A percentile compares a stretch with the other conserved stretches of the same genome.
These are phyloP conservation scores for Strigamia transsilvanica DNA, from an alignment of 2,888 invertebrate species.

Conservation along the genomic window DNA sequence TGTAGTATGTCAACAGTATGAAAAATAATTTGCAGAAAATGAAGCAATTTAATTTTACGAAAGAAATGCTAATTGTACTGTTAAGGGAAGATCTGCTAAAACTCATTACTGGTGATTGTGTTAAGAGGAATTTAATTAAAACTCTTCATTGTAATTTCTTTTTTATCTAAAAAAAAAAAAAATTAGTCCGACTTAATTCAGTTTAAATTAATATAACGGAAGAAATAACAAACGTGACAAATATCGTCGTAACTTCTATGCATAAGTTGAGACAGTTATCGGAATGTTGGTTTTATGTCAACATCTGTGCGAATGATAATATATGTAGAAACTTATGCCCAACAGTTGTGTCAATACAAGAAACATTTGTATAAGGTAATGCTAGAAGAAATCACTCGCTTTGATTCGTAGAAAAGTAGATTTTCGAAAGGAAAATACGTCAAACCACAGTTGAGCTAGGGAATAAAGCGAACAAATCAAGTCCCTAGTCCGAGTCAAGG, in stretches of 20 bases:
- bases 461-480: constrained; percentile 37
- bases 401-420: neutral
- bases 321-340: neutral
- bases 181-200: neutral
- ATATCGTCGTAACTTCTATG: neutral
- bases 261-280: neutral
- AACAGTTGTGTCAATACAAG: neutral
- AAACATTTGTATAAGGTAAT: neutral
- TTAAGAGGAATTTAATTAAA: constrained; percentile 46
- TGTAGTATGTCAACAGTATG: constrained; percentile 44
- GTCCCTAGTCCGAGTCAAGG: constrained; percentile 9
- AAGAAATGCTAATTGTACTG: constrained; percentile 45
- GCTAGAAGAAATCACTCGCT: neutral
- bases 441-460: constrained; percentile 15
- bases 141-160: constrained; percentile 32
- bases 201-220: constrained; percentile 28
- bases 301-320: neutral
- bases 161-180: neutral
- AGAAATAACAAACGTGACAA: constrained; percentile 11
- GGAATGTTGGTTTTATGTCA: neutral
- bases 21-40: constrained; percentile 47
- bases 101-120: constrained; percentile 48
- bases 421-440: neutral
- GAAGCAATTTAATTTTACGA: constrained; percentile 35
- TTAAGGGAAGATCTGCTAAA: constrained; percentile 45